phyloP scores from a whole-genome alignment of 2,113 vertebrate genomes.

The Sterna hirundo region DNA sequence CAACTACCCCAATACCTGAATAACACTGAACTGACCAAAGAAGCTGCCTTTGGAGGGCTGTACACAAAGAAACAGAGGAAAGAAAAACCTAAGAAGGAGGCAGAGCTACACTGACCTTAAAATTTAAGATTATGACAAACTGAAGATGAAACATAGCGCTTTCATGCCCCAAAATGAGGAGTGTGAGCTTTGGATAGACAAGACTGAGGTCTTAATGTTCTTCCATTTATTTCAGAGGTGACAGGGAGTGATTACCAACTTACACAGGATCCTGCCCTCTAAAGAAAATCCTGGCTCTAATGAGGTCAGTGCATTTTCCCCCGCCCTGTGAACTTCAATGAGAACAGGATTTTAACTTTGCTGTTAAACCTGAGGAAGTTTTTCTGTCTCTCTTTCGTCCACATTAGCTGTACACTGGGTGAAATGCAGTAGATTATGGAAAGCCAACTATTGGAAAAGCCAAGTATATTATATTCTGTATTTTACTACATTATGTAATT shows the following conservation, averaged over 20 bases:
- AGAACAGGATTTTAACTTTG: not conserved
- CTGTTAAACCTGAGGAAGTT: not conserved
- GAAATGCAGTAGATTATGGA: not conserved
- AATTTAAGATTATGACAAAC: not conserved
- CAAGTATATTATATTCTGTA: not conserved
- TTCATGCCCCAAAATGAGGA: not conserved
- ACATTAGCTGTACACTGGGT: not conserved
- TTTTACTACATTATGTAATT: not conserved
- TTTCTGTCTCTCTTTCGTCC: not conserved
- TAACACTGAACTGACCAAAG: not conserved
- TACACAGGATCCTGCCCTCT: not conserved
- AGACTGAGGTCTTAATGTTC: not conserved
- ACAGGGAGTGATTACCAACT: not conserved
- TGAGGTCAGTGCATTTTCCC: not conserved
- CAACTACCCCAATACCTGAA: not conserved
- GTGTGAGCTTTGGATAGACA: not conserved
- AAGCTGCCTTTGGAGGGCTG: not conserved
- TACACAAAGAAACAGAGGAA: not conserved
- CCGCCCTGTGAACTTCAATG: not conserved
- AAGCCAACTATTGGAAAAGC: not conserved
- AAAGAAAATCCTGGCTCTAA: conserved; percentile 12
- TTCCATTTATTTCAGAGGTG: conserved; percentile 12
- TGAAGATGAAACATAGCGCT: not conserved
- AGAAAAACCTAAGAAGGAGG: not conserved
- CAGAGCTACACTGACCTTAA: not conserved